Evolutionary conservation across 2,797 vertebrate genomes (phyloP), one percentile per base, ranked within the genome.

Genomic region (Hafferia zeledoni): DNA sequence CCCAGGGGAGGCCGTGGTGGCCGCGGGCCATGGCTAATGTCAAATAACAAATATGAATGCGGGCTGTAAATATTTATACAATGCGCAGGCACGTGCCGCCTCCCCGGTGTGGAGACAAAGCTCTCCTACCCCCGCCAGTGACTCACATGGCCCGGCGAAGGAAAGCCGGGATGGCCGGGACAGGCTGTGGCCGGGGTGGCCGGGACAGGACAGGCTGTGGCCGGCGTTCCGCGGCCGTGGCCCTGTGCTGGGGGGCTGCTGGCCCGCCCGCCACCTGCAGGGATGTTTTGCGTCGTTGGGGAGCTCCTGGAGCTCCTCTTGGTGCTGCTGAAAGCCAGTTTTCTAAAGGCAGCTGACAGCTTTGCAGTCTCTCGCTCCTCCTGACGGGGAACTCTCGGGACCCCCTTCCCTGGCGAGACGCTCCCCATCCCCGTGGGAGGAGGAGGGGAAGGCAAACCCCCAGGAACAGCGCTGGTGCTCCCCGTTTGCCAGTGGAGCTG

Each of bases 11-110:
- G 88, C 87, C 24, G 35, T 53, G 89, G 96, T 97, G 95, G 94
- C 95, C 80, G 68, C 52, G 83, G 90, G 96, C 95, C 96, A 94
- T 94, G 95, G 94, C 94, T 91, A 93, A 95, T 95, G 95, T 96
- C 95, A 93, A 94, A 91, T 88, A 96, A 93, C 90, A 96, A 96
- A 96, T 96, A 94, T 88, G 96, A 95, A 96, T 94, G 93, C 72
- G 52, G 92, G 96, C 93, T 96, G 94, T 96, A 97, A 96, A 97
- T 95, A 96, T 97, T 97, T 96, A 95, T 94, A 90, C 90, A 94
- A 72, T 72, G 82, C 47, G 28, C 72, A 95, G 91, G 94, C 94
- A 94, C 94, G 91, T 96, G 95, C 77, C 76, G 90, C 90, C 91
- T 83, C 95, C 90, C 87, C 2, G 69, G 75, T 92, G 87, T 91